These are phyloP conservation scores for Vanessa atalanta DNA, from an alignment of 1,140 invertebrate species.

Conservation along the genomic window DNA sequence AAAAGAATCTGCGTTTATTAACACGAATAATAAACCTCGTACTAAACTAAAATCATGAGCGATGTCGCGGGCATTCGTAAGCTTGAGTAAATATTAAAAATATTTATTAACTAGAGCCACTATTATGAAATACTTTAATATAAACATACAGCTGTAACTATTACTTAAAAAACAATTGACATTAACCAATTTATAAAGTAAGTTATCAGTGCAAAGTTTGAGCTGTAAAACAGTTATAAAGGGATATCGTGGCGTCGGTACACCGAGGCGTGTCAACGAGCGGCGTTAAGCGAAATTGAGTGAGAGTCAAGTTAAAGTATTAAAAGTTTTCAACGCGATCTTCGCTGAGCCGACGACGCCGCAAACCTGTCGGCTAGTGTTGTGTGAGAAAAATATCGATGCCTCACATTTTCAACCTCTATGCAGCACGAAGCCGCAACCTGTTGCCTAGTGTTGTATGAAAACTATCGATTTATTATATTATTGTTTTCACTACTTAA, in stretches of 20 bases:
- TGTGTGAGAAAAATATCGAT: conserved; percentile 39
- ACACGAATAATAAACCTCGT: no score
- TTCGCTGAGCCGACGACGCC: conserved; percentile 55
- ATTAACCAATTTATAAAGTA: conserved; percentile 4
- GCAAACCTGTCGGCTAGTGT: conserved; percentile 41
- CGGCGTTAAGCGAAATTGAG: conserved; percentile 75
- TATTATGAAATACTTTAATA: neutral
- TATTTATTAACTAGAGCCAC: neutral
- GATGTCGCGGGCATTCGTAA: no score
- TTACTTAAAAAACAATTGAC: conserved; percentile 1
- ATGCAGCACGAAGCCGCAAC: no score
- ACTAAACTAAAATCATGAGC: no score
- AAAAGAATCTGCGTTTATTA: no score
- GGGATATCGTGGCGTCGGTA: conserved; percentile 50
- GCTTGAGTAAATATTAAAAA: neutral
- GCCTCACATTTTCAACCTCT: neutral
- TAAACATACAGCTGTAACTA: neutral
- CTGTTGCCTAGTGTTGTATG: no score
- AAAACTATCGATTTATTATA: no score
- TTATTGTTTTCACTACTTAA: no score
- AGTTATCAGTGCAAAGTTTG: conserved; percentile 18
- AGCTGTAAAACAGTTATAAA: conserved; percentile 55
- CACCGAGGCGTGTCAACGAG: conserved; percentile 65
- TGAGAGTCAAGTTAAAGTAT: conserved; percentile 79
- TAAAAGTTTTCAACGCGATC: conserved; percentile 79